Percentiles rank a stretch among this genome's conserved stretches.
Conservation (phyloP, 2,797 vertebrate species). For the Oryzias dopingdopingensis region DNA sequence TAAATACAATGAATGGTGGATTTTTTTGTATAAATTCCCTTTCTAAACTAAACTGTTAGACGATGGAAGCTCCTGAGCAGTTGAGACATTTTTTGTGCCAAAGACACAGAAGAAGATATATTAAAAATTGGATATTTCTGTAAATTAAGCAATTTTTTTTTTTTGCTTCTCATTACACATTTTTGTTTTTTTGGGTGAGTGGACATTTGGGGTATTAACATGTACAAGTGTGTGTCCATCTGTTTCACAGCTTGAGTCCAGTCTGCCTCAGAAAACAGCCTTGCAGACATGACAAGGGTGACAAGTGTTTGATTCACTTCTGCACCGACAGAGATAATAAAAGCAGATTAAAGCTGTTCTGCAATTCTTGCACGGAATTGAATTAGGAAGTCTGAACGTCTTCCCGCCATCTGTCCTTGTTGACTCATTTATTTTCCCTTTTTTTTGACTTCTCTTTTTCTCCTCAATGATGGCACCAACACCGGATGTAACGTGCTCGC, state of each 20-base stretch:
- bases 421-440: conserved; percentile 37
- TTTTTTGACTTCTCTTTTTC: conserved; percentile 26
- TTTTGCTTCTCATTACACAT: neutral
- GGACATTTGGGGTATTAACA: conserved; percentile 1
- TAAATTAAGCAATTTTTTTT: neutral
- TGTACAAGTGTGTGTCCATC: neutral
- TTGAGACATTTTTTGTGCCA: too few relatives aligned
- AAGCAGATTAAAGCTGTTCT: conserved; percentile 18
- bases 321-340: conserved; percentile 27
- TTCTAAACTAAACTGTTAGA: too few relatives aligned
- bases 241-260: conserved; percentile 20
- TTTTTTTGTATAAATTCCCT: too few relatives aligned
- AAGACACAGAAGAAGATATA: neutral
- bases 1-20: too few relatives aligned
- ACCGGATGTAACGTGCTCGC: conserved; percentile 36
- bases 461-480: conserved; percentile 26
- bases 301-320: conserved; percentile 29
- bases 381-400: conserved; percentile 26
- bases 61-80: too few relatives aligned
- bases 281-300: conserved; percentile 6
- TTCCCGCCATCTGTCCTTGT: conserved; percentile 46
- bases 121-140: neutral
- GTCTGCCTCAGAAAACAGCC: conserved; percentile 29
- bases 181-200: neutral
- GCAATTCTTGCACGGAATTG: conserved; percentile 27